Evolutionary conservation across 2,113 vertebrate genomes (phyloP).

Genomic region (Nesoenas mayeri): DNA sequence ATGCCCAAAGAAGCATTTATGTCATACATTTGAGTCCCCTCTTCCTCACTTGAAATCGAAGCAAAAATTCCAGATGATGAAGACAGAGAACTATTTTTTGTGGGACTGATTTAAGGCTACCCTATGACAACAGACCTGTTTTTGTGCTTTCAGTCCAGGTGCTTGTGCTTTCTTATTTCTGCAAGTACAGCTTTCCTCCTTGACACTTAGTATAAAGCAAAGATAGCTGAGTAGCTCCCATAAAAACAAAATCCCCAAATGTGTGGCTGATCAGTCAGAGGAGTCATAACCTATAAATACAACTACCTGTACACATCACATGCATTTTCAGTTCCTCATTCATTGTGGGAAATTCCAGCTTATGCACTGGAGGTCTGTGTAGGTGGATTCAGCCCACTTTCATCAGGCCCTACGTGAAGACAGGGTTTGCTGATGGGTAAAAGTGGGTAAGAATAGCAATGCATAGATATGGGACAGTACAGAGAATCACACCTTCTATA

Average conservation of each 20-base stretch:
- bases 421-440: background rate
- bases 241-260: background rate
- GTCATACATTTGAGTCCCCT: background rate
- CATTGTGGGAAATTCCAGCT: background rate
- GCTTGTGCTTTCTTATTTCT: background rate
- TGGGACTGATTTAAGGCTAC: background rate
- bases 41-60: slow-evolving; percentile 20
- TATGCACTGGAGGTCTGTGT: background rate
- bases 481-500: background rate
- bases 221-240: background rate
- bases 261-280: background rate
- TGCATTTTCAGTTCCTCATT: slow-evolving; percentile 20
- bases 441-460: background rate
- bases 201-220: background rate
- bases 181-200: background rate
- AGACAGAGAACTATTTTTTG: background rate
- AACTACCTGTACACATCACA: background rate
- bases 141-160: background rate
- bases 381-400: background rate
- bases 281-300: slow-evolving; percentile 1
- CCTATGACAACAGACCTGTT: background rate
- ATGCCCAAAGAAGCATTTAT: background rate
- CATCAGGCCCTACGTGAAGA: background rate
- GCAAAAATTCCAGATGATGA: background rate
- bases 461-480: background rate